Evolutionary conservation across 2,888 invertebrate genomes (phyloP).

Genomic region (Cosmia pyralina): DNA sequence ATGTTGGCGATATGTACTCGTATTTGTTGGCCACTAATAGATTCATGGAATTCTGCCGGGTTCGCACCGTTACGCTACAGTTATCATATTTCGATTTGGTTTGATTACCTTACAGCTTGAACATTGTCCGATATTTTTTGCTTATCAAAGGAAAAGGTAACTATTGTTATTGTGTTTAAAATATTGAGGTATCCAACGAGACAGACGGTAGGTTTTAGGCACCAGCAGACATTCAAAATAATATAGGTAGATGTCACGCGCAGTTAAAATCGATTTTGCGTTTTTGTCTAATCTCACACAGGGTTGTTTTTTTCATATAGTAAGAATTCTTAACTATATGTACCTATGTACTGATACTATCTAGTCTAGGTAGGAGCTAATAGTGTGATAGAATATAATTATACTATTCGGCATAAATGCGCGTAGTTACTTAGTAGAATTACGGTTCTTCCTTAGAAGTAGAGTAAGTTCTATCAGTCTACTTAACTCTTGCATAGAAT

Average conservation of each 20-base stretch:
- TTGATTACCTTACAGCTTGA: conserved; percentile 20
- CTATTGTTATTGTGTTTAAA: not conserved
- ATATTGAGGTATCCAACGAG: not conserved
- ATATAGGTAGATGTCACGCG: not conserved
- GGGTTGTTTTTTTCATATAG: not conserved
- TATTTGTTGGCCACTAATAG: conserved; percentile 16
- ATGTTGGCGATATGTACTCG: not conserved
- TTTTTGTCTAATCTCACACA: not conserved
- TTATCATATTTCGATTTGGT: conserved; percentile 38
- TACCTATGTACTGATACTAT: too few species aligned
- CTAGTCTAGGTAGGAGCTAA: not conserved
- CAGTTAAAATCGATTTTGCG: not conserved
- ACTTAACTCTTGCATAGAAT: not conserved
- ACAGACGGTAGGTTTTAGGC: not conserved
- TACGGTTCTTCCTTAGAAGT: not conserved
- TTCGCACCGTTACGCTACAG: conserved; percentile 15
- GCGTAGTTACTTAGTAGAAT: not conserved
- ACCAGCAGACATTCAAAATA: not conserved
- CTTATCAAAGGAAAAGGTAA: conserved; percentile 1
- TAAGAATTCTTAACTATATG: not conserved
- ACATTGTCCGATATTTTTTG: conserved; percentile 20
- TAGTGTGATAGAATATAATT: not conserved
- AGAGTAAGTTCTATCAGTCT: not conserved
- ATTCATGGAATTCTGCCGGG: conserved; percentile 30
- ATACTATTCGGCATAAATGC: not conserved